These are phyloP conservation scores for Tokudaia muenninki DNA, from an alignment of 2,797 vertebrate genomes.

Conservation along the genomic window DNA sequence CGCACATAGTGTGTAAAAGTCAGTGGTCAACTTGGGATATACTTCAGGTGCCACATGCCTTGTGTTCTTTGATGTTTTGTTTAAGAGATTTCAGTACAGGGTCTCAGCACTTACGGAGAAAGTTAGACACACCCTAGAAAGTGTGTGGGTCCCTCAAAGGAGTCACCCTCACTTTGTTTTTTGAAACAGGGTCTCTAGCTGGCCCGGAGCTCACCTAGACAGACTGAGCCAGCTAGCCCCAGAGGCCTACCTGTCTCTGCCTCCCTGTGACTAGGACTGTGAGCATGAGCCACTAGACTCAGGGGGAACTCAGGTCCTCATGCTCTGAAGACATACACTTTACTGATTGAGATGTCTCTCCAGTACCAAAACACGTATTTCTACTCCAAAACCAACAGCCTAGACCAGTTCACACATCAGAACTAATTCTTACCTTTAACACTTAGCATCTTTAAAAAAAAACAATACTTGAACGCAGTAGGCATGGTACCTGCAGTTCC, in stretches of 20 bases:
- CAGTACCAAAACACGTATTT: not conserved
- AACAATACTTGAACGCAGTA: not conserved
- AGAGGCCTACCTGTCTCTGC: not conserved
- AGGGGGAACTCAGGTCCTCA: not conserved
- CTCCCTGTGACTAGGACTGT: not conserved
- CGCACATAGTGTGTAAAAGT: not conserved
- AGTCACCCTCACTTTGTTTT: not conserved
- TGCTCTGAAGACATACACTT: not conserved
- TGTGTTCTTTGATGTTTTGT: not conserved
- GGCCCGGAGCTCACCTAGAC: not conserved
- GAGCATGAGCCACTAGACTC: not conserved
- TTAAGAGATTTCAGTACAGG: not conserved
- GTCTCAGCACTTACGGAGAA: not conserved
- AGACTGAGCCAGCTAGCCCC: not conserved
- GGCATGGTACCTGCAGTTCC: not conserved
- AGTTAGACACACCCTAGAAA: not conserved
- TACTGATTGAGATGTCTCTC: not conserved
- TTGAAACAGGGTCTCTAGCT: not conserved
- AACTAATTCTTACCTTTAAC: constrained; percentile 60
- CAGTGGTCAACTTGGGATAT: not conserved
- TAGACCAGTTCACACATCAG: constrained; percentile 9
- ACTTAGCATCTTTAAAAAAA: not conserved
- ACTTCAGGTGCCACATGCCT: not conserved
- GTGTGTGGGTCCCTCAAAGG: not conserved
- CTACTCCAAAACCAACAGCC: constrained; percentile 19